phyloP scores from a whole-genome alignment of 2,888 invertebrate genomes.

The Coelogynopora nodosa region DNA sequence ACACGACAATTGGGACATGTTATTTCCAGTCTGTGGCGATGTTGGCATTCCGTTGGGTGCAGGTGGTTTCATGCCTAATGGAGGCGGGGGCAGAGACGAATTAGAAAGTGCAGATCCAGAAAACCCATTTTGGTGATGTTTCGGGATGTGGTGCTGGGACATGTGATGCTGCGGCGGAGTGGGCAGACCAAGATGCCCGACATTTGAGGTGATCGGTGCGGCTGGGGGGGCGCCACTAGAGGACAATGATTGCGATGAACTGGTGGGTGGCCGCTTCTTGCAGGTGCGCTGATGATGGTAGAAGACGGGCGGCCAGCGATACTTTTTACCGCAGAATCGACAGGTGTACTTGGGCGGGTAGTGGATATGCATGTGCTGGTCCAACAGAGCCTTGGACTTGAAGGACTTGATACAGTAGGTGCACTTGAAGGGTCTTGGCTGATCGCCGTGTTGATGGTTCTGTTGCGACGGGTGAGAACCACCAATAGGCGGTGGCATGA shows the following conservation, averaged over 20 bases:
- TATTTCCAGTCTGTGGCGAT: neutral
- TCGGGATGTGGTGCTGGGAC: neutral
- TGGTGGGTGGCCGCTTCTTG: constrained; percentile 39
- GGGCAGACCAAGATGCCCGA: neutral
- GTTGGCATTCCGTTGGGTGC: neutral
- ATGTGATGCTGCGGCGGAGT: neutral
- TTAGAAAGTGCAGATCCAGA: neutral
- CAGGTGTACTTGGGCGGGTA: constrained; percentile 43
- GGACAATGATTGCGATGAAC: constrained; percentile 22
- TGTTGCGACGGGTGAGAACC: neutral
- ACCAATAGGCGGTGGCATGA: neutral
- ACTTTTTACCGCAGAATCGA: constrained; percentile 39
- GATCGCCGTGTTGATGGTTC: neutral
- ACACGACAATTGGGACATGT: neutral
- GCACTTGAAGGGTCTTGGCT: constrained; percentile 17
- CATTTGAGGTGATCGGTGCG: neutral
- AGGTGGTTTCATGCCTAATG: constrained; percentile 29
- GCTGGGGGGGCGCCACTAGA: neutral
- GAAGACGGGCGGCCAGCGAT: constrained; percentile 44
- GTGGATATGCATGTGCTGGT: constrained; percentile 46
- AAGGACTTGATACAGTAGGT: constrained; percentile 40
- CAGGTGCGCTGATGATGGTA: constrained; percentile 44
- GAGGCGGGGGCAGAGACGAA: neutral
- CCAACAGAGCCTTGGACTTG: constrained; percentile 42
- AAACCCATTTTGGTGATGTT: constrained; percentile 6